Evolutionary conservation across 2,797 vertebrate species (phyloP).

Genomic region (Columba guinea): DNA sequence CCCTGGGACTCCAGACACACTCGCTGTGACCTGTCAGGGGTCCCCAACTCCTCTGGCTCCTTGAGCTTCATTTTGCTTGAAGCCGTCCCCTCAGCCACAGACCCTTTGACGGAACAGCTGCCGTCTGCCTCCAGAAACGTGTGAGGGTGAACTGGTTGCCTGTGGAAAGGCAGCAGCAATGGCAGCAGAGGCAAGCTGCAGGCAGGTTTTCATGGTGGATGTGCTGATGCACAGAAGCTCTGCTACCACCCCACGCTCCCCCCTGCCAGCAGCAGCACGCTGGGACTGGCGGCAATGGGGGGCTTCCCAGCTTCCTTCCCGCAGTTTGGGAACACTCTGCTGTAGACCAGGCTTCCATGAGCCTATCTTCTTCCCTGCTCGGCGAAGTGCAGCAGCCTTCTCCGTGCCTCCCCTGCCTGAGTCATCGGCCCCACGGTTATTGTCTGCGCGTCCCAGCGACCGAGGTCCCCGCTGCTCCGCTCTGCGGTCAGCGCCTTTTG

Average conservation of each 20-base stretch:
- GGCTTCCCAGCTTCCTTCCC: background rate
- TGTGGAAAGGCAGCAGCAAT: background rate
- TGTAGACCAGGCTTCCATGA: background rate
- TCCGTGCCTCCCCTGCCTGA: background rate
- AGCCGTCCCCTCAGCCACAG: background rate
- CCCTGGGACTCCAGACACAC: background rate
- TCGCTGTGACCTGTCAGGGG: background rate
- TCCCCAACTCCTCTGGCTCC: background rate
- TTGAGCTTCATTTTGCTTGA: background rate
- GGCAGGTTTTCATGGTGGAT: rapidly evolving
- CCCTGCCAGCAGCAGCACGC: background rate
- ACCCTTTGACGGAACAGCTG: background rate
- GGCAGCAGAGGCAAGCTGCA: background rate
- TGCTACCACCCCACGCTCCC: rapidly evolving
- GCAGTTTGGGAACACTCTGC: background rate
- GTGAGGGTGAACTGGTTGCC: background rate
- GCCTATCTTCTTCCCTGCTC: background rate
- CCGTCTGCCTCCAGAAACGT: background rate
- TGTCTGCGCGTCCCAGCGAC: background rate
- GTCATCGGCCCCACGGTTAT: background rate
- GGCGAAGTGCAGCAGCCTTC: background rate
- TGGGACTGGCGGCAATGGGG: background rate
- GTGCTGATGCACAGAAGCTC: background rate
- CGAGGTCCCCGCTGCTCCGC: background rate
- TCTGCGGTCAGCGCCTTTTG: background rate